phyloP scores from a whole-genome alignment of 2,888 invertebrate species.

The Eupelmus urozonus region DNA sequence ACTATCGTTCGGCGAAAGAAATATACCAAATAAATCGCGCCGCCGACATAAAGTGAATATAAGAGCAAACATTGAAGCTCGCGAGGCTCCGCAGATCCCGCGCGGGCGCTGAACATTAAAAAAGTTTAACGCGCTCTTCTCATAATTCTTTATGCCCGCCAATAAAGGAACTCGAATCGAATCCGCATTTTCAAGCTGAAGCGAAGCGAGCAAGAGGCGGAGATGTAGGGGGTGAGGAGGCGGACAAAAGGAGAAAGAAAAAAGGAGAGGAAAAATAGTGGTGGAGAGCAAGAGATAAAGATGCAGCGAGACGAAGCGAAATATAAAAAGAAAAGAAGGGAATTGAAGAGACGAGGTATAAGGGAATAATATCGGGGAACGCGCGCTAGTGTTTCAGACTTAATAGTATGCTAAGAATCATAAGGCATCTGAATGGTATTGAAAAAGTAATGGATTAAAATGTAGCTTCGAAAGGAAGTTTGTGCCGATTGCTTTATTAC shows the following conservation, averaged over 20 bases:
- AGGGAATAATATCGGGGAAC: slow-evolving; percentile 26
- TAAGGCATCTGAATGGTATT: too few species aligned
- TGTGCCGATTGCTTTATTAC: too few species aligned
- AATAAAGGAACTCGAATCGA: slow-evolving; percentile 35
- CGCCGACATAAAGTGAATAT: slow-evolving; percentile 30
- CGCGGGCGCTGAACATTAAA: slow-evolving; percentile 37
- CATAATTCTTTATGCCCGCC: slow-evolving; percentile 37
- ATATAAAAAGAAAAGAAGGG: slow-evolving; percentile 21
- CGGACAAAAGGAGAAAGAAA: background rate
- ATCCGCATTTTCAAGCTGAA: slow-evolving; percentile 19
- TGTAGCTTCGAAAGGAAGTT: too few species aligned
- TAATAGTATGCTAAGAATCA: too few species aligned
- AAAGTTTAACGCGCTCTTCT: slow-evolving; percentile 35
- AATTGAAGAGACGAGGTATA: slow-evolving; percentile 7
- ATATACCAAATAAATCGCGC: slow-evolving; percentile 36
- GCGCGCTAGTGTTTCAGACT: too few species aligned
- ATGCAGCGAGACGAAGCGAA: slow-evolving; percentile 3
- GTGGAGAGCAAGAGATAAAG: background rate
- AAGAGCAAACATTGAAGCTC: slow-evolving; percentile 36
- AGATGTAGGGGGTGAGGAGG: background rate
- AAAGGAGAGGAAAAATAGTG: background rate
- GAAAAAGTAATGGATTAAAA: too few species aligned
- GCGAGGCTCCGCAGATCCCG: background rate
- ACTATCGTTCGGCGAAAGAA: background rate
- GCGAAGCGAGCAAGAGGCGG: background rate